phyloP scores from a whole-genome alignment of 53 echinoderm and acorn worm species.

The Luidia sarsii region DNA sequence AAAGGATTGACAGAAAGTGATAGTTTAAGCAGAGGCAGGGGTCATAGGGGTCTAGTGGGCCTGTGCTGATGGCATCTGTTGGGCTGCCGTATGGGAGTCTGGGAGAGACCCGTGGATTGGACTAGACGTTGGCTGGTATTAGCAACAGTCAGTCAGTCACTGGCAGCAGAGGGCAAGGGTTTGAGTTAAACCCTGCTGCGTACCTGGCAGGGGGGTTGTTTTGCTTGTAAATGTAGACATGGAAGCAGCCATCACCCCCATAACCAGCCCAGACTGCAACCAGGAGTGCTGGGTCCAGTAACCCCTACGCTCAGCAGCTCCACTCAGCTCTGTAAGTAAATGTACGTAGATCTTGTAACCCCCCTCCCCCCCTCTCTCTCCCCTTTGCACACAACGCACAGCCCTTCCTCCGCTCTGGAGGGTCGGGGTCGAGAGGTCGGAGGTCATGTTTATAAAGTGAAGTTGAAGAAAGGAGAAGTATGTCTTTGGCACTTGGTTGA shows the following conservation, averaged over 20 bases:
- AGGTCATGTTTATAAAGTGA: constrained; percentile 59
- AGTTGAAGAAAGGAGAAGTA: constrained; percentile 39
- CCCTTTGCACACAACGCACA: too few relatives aligned
- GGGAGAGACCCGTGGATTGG: too few relatives aligned
- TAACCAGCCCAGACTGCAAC: too few relatives aligned
- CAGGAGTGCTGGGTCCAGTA: too few relatives aligned
- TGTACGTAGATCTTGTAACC: too few relatives aligned
- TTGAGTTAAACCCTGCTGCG: constrained; percentile 43
- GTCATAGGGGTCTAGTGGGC: constrained; percentile 30
- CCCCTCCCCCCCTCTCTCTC: too few relatives aligned
- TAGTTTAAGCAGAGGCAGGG: constrained; percentile 54
- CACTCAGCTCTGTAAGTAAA: too few relatives aligned
- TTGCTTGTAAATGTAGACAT: constrained; percentile 39
- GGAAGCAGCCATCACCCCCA: too few relatives aligned
- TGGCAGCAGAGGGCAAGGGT: constrained; percentile 32
- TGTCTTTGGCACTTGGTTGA: constrained; percentile 27
- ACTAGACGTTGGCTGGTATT: constrained; percentile 32
- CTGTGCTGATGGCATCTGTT: too few relatives aligned
- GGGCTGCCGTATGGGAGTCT: too few relatives aligned
- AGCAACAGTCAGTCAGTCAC: constrained; percentile 53
- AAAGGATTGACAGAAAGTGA: constrained; percentile 40
- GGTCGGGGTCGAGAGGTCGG: not conserved
- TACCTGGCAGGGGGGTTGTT: constrained; percentile 32
- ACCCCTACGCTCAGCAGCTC: too few relatives aligned
- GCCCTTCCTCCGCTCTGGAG: too few relatives aligned